These are phyloP conservation scores for Trichomalopsis sarcophagae DNA, from an alignment of 1,140 invertebrate genomes.

Conservation along the genomic window DNA sequence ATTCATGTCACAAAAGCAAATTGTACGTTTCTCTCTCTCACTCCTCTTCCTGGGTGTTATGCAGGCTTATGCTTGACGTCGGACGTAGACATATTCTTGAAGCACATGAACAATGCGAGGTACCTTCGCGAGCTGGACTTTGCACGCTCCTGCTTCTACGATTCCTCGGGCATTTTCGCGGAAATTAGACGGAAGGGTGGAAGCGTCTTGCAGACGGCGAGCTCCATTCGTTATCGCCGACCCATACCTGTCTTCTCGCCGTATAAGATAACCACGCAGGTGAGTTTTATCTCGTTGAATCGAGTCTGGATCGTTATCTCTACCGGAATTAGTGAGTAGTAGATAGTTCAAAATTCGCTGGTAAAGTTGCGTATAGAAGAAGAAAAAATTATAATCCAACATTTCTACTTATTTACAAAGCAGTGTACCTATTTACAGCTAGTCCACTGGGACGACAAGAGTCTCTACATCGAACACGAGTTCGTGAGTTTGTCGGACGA, in stretches of 20 bases:
- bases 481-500: constrained; percentile 84
- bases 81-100: constrained; percentile 85
- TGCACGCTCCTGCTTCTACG: constrained; percentile 86
- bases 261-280: constrained; percentile 85
- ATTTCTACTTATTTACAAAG: no score
- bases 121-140: constrained; percentile 83
- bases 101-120: constrained; percentile 90
- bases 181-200: constrained; percentile 78
- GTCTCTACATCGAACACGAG: constrained; percentile 87
- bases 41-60: constrained; percentile 49
- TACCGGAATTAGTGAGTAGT: no score
- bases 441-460: constrained; percentile 88
- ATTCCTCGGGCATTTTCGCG: constrained; percentile 80
- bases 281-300: no score
- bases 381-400: neutral
- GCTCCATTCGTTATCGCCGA: constrained; percentile 83
- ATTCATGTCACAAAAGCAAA: neutral
- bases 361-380: no score
- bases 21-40: constrained; percentile 12
- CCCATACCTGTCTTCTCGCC: constrained; percentile 83
- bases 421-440: constrained; percentile 75
- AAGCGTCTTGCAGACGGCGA: constrained; percentile 82
- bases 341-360: no score
- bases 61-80: constrained; percentile 85
- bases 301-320: neutral